These are phyloP conservation scores for Lanius ludovicianus DNA, from an alignment of 2,113 vertebrate species.

Conservation along the genomic window DNA sequence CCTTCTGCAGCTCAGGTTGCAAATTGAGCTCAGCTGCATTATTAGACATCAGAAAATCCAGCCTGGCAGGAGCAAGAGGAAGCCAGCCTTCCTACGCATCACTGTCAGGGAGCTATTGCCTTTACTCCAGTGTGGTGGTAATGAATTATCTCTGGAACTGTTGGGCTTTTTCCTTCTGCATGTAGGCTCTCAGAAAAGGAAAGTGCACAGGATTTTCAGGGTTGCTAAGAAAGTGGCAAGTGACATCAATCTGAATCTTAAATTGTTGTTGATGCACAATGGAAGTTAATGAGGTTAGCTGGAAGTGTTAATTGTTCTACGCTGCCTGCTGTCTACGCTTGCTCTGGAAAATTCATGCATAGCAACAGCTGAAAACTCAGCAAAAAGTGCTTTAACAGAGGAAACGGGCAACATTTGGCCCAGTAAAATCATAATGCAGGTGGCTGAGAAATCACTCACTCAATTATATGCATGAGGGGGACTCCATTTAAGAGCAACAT, in stretches of 20 bases:
- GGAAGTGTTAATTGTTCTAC: neutral
- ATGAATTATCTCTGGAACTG: conserved; percentile 17
- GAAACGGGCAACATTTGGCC: conserved; percentile 38
- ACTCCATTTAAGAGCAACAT: conserved; percentile 61
- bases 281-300: conserved; percentile 7
- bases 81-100: conserved; percentile 9
- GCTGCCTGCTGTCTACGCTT: neutral
- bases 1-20: neutral
- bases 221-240: neutral
- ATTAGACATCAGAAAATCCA: conserved; percentile 23
- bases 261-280: neutral
- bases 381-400: conserved; percentile 2
- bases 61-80: neutral
- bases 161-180: neutral
- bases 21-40: neutral
- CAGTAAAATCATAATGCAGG: conserved; percentile 48
- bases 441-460: conserved; percentile 57
- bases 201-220: neutral
- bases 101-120: conserved; percentile 25
- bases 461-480: conserved; percentile 58
- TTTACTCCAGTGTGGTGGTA: neutral
- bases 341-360: conserved; percentile 11
- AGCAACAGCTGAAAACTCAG: conserved; percentile 33
- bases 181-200: neutral
- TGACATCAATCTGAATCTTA: neutral